Evolutionary conservation across 2,113 vertebrate species (phyloP).

Genomic region (Sitta europaea): DNA sequence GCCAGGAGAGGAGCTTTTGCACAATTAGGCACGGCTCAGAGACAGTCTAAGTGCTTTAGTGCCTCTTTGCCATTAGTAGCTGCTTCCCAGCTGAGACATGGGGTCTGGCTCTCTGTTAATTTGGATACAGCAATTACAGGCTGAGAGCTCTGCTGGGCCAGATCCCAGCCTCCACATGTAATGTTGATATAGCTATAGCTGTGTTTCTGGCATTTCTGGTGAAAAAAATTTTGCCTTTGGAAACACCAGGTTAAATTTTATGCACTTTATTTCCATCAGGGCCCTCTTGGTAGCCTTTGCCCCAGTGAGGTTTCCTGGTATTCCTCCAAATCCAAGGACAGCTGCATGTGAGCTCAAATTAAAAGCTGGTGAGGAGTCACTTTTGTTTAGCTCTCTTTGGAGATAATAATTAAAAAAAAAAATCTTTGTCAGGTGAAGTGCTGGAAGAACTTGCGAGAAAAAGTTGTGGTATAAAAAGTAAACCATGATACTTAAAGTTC

Average conservation of each 20-base stretch:
- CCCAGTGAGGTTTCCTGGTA: not conserved
- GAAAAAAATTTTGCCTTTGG: not conserved
- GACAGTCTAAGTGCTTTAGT: slow-evolving; percentile 1
- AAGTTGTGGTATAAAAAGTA: not conserved
- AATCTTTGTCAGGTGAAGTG: not conserved
- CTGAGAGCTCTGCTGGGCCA: not conserved
- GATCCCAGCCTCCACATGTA: not conserved
- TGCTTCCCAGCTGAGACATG: not conserved
- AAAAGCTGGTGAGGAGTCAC: not conserved
- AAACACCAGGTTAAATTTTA: not conserved
- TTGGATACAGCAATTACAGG: not conserved
- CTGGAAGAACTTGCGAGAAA: not conserved
- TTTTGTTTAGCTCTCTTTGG: not conserved
- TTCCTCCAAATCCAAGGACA: not conserved
- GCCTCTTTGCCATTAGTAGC: not conserved
- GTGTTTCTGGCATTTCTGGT: not conserved
- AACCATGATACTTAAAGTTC: not conserved
- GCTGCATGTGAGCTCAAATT: not conserved
- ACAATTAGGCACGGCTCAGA: not conserved
- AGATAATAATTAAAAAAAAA: not conserved
- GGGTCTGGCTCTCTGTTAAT: not conserved
- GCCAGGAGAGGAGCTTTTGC: not conserved
- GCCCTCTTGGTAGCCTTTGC: not conserved
- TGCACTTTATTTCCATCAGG: not conserved
- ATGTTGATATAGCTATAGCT: not conserved